Conservation (phyloP, 2,113 vertebrate species). For the Barbus barbus region DNA sequence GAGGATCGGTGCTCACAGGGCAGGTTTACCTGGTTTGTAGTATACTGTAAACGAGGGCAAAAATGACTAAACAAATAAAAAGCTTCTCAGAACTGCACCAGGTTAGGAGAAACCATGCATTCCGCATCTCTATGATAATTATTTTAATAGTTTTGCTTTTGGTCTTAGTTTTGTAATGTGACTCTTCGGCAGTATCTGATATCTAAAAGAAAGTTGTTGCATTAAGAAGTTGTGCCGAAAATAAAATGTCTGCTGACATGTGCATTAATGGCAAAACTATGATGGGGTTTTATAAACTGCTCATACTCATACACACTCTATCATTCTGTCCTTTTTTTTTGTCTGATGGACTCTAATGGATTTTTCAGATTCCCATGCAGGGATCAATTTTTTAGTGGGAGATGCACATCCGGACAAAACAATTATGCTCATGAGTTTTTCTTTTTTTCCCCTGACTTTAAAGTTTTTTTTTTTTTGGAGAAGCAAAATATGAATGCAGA, state of each 20-base stretch:
- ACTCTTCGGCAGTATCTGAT: background rate
- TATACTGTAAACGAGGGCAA: conserved; percentile 32
- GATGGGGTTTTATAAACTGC: conserved; percentile 46
- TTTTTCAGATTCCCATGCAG: conserved; percentile 66
- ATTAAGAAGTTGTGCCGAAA: conserved; percentile 11
- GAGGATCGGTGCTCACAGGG: conserved; percentile 54
- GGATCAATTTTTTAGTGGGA: conserved; percentile 65
- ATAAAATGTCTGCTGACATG: conserved; percentile 30
- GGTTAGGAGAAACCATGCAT: background rate
- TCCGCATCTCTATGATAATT: background rate
- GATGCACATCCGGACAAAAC: conserved; percentile 51
- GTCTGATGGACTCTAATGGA: conserved; percentile 63
- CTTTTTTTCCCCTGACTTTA: conserved; percentile 6
- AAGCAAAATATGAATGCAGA: conserved; percentile 26
- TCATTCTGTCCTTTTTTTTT: conserved; percentile 65
- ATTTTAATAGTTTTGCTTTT: conserved; percentile 22
- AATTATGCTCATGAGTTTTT: conserved; percentile 43
- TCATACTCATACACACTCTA: conserved; percentile 47
- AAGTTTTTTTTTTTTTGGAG: conserved; percentile 19
- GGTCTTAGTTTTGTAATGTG: background rate
- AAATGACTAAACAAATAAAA: background rate
- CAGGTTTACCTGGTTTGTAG: conserved; percentile 60
- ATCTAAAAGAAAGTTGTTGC: conserved; percentile 28
- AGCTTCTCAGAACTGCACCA: background rate
- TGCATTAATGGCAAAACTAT: conserved; percentile 33